A percentile compares a stretch with the other conserved stretches of the same genome.
Conservation (phyloP, 2,797 vertebrate species). For the Sebastiscus tertius region DNA sequence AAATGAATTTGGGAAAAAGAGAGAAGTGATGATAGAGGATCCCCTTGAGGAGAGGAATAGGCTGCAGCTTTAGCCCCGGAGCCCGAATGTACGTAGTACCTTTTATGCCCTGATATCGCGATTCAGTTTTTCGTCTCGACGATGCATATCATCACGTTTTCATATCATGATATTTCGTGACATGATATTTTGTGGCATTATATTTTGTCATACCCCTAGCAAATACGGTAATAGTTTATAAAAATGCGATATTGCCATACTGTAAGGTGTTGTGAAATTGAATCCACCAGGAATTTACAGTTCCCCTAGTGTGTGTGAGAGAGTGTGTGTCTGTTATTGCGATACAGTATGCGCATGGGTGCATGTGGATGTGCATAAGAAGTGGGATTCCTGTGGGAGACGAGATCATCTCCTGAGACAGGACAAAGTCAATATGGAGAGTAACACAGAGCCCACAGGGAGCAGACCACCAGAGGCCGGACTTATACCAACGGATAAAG, state of each 20-base stretch:
- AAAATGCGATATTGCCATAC: not conserved
- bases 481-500: slow-evolving; percentile 48
- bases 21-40: not conserved
- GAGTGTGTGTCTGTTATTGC: not conserved
- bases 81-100: no score
- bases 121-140: no score
- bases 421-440: slow-evolving; percentile 74
- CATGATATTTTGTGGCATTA: no score
- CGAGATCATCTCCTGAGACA: slow-evolving; percentile 64
- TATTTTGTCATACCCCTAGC: no score
- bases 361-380: slow-evolving; percentile 36
- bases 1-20: not conserved
- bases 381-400: slow-evolving; percentile 61
- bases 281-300: not conserved
- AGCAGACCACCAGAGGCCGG: slow-evolving; percentile 67
- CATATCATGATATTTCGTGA: no score
- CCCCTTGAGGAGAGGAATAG: not conserved
- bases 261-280: not conserved
- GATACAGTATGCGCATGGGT: slow-evolving; percentile 4
- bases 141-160: no score
- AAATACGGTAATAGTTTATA: not conserved
- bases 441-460: slow-evolving; percentile 63
- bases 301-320: not conserved
- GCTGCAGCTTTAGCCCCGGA: no score
- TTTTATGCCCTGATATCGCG: no score